phyloP scores from a whole-genome alignment of 64 coral and sea anemone species.

The Stichodactyla helianthus region DNA sequence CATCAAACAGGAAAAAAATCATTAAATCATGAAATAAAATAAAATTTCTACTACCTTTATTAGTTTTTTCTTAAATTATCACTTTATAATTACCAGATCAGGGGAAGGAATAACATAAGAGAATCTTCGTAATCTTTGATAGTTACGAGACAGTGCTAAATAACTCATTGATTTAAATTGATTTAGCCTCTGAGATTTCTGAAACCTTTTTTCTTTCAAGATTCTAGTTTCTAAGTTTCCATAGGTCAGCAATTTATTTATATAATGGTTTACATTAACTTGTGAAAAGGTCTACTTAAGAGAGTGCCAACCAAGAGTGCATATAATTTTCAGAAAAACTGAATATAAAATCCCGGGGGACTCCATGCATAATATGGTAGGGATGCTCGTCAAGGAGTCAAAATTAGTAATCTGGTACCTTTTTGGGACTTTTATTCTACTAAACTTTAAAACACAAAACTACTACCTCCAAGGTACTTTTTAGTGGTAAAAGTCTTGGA shows the following conservation, averaged over 20 bases:
- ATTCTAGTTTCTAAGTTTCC: not conserved
- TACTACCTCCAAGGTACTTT: not conserved
- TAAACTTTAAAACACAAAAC: not conserved
- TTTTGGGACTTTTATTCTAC: not conserved
- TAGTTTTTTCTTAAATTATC: too few species aligned
- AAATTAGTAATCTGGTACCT: not conserved
- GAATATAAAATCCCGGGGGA: not conserved
- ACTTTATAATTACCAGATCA: too few species aligned
- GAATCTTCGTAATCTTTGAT: too few species aligned
- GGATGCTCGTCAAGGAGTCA: not conserved
- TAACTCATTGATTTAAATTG: not conserved
- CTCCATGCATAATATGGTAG: not conserved
- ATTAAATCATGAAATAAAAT: too few species aligned
- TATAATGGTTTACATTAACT: not conserved
- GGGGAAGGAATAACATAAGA: too few species aligned
- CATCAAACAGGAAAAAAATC: too few species aligned
- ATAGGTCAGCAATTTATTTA: not conserved
- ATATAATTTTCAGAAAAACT: too few species aligned
- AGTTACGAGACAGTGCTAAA: too few species aligned
- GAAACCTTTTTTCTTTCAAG: not conserved
- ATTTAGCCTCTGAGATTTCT: not conserved
- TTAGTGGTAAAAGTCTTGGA: not conserved
- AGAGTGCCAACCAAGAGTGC: not conserved
- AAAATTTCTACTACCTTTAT: too few species aligned
- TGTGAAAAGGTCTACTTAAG: not conserved